Evolutionary conservation across 2,888 invertebrate species (phyloP).

Genomic region (Encarsia formosa): DNA sequence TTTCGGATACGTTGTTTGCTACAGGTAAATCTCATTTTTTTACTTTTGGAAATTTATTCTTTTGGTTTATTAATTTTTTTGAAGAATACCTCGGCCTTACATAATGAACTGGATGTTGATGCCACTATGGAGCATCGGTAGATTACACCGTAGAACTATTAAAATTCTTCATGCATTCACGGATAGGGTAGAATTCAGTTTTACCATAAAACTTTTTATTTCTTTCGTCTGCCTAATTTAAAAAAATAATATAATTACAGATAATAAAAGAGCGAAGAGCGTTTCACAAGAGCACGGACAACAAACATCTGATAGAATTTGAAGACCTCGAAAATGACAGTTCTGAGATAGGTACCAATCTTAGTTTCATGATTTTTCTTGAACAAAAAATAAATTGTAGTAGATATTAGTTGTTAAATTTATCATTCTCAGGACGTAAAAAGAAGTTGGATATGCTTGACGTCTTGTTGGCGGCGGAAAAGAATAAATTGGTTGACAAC

Average conservation of each 20-base stretch:
- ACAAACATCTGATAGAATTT: slow-evolving; percentile 19
- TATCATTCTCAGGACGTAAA: slow-evolving; percentile 6
- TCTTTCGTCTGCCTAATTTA: too few relatives aligned
- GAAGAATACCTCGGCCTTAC: slow-evolving; percentile 53
- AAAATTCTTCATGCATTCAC: slow-evolving; percentile 56
- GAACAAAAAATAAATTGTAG: background rate
- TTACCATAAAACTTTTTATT: background rate
- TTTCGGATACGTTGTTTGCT: slow-evolving; percentile 44
- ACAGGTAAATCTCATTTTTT: slow-evolving; percentile 15
- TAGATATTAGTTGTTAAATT: background rate
- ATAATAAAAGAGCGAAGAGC: slow-evolving; percentile 26
- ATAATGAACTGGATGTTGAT: slow-evolving; percentile 4
- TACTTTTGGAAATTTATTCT: background rate
- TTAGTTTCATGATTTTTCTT: too few relatives aligned
- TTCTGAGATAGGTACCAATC: too few relatives aligned
- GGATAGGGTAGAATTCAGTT: slow-evolving; percentile 45
- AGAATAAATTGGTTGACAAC: slow-evolving; percentile 33
- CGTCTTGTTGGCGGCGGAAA: slow-evolving; percentile 36
- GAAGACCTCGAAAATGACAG: slow-evolving; percentile 2
- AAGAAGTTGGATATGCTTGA: slow-evolving; percentile 41
- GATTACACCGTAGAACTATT: slow-evolving; percentile 52
- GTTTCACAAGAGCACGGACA: slow-evolving; percentile 21
- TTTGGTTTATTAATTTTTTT: too few relatives aligned
- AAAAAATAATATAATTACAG: too few relatives aligned
- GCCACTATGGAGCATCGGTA: slow-evolving; percentile 44